These are phyloP conservation scores for Merops nubicus DNA, from an alignment of 2,113 vertebrate genomes.

Conservation along the genomic window DNA sequence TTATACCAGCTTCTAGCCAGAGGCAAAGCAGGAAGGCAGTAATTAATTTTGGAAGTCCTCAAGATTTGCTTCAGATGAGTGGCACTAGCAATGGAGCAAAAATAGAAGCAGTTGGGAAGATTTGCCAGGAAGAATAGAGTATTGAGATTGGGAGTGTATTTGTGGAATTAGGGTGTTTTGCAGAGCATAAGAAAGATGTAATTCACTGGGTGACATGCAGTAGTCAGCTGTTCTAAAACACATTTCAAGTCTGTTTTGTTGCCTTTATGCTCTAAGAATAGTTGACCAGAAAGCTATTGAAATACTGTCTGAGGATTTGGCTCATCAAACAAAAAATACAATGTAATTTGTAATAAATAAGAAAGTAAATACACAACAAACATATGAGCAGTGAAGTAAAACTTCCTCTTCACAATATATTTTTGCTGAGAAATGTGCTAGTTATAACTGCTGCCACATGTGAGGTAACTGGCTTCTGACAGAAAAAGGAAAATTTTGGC, in stretches of 20 bases:
- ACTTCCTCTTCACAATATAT: background rate
- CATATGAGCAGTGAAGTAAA: background rate
- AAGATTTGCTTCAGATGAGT: conserved; percentile 41
- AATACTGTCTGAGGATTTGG: background rate
- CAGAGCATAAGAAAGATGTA: background rate
- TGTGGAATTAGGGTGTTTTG: conserved; percentile 25
- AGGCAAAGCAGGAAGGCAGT: conserved; percentile 31
- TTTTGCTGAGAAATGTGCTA: background rate
- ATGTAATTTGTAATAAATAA: background rate
- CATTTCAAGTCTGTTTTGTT: background rate
- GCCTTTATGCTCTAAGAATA: background rate
- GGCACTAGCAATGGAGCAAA: background rate
- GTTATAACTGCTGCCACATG: background rate
- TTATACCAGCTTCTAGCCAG: conserved; percentile 27
- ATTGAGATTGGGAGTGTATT: background rate
- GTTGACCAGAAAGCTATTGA: conserved; percentile 2
- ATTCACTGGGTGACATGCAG: background rate
- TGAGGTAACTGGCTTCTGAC: background rate
- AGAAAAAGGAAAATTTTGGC: background rate
- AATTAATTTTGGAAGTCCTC: conserved; percentile 47
- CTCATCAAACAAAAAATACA: background rate
- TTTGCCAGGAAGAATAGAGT: background rate
- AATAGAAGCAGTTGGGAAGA: conserved; percentile 10
- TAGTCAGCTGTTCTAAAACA: conserved; percentile 11
- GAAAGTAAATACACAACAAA: background rate